Evolutionary conservation across 2,888 invertebrate genomes (phyloP).

Genomic region (Temnothorax unifasciatus): DNA sequence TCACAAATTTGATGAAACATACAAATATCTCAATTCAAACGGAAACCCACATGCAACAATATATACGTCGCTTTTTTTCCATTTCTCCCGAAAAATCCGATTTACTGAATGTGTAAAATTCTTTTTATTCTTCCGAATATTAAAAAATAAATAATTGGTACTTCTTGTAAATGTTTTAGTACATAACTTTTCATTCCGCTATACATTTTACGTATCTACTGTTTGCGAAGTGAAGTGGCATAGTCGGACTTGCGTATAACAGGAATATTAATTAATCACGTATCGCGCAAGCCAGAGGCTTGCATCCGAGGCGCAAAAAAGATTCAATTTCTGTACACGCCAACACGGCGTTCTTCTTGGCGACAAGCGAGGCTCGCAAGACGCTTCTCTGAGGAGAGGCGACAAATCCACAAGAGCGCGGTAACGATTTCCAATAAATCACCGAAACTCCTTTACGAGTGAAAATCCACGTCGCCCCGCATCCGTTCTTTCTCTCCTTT

Average conservation of each 20-base stretch:
- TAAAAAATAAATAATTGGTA: background rate
- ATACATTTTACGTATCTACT: background rate
- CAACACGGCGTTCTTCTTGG: background rate
- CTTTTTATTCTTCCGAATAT: background rate
- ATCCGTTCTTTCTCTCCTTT: background rate
- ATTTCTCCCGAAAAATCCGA: background rate
- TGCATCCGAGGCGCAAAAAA: background rate
- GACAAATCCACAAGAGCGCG: background rate
- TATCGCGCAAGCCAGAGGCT: too few species aligned
- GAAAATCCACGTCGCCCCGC: slow-evolving; percentile 26
- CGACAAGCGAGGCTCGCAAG: background rate
- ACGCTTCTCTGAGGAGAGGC: background rate
- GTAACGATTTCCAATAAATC: slow-evolving; percentile 43
- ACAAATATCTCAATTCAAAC: slow-evolving; percentile 3
- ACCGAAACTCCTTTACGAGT: slow-evolving; percentile 23
- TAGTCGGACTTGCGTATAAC: background rate
- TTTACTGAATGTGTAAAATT: background rate
- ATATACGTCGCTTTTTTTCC: background rate
- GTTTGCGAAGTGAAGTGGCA: background rate
- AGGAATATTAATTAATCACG: background rate
- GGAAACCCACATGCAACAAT: background rate
- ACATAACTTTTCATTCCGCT: background rate
- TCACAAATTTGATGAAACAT: background rate
- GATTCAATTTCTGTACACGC: slow-evolving; percentile 4
- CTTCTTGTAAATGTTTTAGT: background rate